Conservation (phyloP, 1,140 invertebrate genomes). For the Drosophila sp. region DNA sequence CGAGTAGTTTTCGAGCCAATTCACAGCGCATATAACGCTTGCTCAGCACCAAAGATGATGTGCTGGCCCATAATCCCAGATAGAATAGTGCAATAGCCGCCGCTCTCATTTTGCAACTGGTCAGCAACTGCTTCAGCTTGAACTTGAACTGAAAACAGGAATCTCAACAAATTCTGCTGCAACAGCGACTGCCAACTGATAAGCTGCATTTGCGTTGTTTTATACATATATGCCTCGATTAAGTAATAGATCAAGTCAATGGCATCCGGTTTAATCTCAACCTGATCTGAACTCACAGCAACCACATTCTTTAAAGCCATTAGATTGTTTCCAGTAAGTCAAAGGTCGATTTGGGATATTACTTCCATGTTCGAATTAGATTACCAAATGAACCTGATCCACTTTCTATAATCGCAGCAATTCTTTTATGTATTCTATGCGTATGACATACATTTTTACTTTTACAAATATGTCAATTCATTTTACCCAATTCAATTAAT, state of each 20-base stretch:
- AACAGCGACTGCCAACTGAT: background rate
- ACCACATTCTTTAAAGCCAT: background rate
- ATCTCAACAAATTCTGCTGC: background rate
- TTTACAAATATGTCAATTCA: too few species aligned
- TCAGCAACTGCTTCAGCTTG: background rate
- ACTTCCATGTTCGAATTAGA: background rate
- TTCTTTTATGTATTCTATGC: too few species aligned
- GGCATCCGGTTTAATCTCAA: background rate
- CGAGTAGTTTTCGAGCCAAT: slow-evolving; percentile 59
- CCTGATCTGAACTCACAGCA: background rate
- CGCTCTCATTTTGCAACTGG: slow-evolving; percentile 63
- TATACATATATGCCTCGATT: background rate
- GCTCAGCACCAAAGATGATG: slow-evolving; percentile 24
- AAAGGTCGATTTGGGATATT: background rate
- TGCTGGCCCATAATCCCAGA: slow-evolving; percentile 39
- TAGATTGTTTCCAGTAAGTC: background rate
- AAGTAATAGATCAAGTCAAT: background rate
- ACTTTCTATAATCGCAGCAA: too few species aligned
- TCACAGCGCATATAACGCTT: slow-evolving; percentile 64
- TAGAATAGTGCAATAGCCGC: slow-evolving; percentile 38
- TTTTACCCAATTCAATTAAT: too few species aligned
- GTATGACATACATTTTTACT: too few species aligned
- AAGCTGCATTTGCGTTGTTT: slow-evolving; percentile 43
- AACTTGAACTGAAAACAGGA: slow-evolving; percentile 29
- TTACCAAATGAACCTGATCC: background rate